A percentile compares a stretch with the other conserved stretches of the same genome.
phyloP scores from a whole-genome alignment of 1,140 invertebrate genomes.

The Bombus picipes region DNA sequence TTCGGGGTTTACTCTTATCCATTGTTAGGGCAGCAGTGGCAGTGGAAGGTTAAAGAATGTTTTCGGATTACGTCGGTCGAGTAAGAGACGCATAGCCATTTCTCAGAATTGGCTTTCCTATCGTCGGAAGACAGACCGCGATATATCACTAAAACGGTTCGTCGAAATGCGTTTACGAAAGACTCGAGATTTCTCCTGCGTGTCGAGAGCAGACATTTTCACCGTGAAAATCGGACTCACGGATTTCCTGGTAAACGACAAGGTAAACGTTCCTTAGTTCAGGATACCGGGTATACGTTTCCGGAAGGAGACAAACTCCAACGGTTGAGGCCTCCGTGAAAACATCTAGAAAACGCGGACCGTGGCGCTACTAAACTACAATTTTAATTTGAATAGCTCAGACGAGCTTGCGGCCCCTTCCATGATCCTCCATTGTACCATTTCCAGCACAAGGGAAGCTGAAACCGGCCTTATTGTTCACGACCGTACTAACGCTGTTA shows the following conservation, averaged over 20 bases:
- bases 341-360: constrained; percentile 8
- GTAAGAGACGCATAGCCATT: not conserved
- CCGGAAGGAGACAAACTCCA: not conserved
- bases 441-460: constrained; percentile 72
- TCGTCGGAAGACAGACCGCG: not conserved
- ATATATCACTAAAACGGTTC: not conserved
- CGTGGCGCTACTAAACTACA: constrained; percentile 72
- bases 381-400: constrained; percentile 78
- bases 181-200: not conserved
- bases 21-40: not conserved
- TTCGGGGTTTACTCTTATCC: not conserved
- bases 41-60: not conserved
- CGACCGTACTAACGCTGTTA: constrained; percentile 56
- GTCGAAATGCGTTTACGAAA: not conserved
- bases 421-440: constrained; percentile 64
- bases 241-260: not conserved
- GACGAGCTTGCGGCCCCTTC: constrained; percentile 54
- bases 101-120: not conserved
- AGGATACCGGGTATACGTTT: not conserved
- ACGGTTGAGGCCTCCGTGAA: not conserved
- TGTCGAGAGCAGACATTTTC: not conserved
- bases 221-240: not conserved
- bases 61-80: not conserved
- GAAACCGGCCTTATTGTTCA: constrained; percentile 78
- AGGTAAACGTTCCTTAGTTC: not conserved